Conservation (phyloP, 2,888 invertebrate genomes). For the Ceraclea dissimilis region DNA sequence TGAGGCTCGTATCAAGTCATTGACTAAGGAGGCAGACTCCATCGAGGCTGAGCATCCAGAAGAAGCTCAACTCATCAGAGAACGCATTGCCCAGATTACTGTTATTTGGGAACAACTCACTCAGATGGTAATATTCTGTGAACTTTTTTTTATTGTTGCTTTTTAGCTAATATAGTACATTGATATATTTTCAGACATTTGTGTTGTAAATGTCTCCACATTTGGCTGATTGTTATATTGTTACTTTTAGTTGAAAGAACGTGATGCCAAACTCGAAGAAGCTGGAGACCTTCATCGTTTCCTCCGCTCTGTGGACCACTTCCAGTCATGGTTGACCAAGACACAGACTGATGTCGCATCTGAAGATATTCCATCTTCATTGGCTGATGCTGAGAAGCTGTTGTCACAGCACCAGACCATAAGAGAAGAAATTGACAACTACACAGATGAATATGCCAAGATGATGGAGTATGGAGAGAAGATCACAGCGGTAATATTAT, state of each 20-base stretch:
- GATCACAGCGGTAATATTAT: slow-evolving; percentile 64
- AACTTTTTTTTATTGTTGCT: not conserved
- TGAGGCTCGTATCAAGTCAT: slow-evolving; percentile 89
- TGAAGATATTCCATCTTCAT: slow-evolving; percentile 86
- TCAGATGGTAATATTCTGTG: slow-evolving; percentile 59
- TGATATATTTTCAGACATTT: no score
- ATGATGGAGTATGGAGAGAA: slow-evolving; percentile 99
- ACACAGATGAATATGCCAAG: slow-evolving; percentile 94
- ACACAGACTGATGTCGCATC: slow-evolving; percentile 99
- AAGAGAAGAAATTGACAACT: slow-evolving; percentile 98
- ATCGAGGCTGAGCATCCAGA: slow-evolving; percentile 94
- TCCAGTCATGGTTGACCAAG: slow-evolving; percentile 98
- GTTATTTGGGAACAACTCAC: slow-evolving; percentile 95
- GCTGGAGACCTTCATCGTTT: slow-evolving; percentile 98
- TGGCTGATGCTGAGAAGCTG: slow-evolving; percentile 95
- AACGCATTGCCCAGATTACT: slow-evolving; percentile 86
- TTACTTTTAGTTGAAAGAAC: slow-evolving; percentile 75
- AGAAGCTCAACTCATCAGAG: slow-evolving; percentile 82
- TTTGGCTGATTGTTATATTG: not conserved
- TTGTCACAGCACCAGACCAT: slow-evolving; percentile 97
- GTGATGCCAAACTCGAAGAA: slow-evolving; percentile 96
- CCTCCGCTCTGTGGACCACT: slow-evolving; percentile 97
- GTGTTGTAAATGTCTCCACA: no score
- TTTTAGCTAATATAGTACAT: not conserved
- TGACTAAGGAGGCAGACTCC: slow-evolving; percentile 87